phyloP scores from a whole-genome alignment of 2,113 vertebrate genomes.

The Talpa occidentalis region DNA sequence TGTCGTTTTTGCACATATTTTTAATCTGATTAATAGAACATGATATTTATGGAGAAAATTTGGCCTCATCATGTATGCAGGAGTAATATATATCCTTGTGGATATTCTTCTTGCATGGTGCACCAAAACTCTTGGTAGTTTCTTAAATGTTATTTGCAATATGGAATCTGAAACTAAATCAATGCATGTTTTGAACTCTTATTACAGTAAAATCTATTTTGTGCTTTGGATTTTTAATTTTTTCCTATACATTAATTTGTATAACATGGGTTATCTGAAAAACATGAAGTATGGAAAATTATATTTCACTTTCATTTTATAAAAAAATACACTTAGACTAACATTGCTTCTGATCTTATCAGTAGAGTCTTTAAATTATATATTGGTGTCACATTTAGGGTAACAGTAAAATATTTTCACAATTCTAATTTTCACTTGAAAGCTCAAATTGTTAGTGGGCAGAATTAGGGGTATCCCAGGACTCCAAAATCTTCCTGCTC shows the following conservation, averaged over 20 bases:
- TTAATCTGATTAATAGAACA: neutral
- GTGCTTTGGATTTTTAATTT: neutral
- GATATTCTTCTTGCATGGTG: neutral
- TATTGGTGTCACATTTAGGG: neutral
- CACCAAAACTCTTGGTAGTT: neutral
- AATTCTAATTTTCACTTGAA: constrained; percentile 44
- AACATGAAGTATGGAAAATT: constrained; percentile 16
- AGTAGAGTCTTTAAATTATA: neutral
- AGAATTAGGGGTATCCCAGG: too few species aligned
- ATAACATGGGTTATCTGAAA: neutral
- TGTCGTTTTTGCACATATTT: neutral
- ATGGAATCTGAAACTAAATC: neutral
- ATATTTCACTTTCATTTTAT: neutral
- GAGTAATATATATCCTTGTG: neutral
- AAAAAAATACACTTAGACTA: constrained; percentile 7
- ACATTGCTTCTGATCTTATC: neutral
- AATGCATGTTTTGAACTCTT: neutral
- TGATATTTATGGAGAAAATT: neutral
- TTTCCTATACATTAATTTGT: neutral
- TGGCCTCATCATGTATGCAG: neutral
- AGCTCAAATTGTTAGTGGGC: neutral
- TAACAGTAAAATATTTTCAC: neutral
- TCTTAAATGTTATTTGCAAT: neutral
- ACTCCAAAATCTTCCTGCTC: too few species aligned
- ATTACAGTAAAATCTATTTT: neutral